Percentiles rank a stretch among this genome's conserved stretches.
Conservation (phyloP, 2,888 invertebrate genomes). For the Polyommatus icarus region DNA sequence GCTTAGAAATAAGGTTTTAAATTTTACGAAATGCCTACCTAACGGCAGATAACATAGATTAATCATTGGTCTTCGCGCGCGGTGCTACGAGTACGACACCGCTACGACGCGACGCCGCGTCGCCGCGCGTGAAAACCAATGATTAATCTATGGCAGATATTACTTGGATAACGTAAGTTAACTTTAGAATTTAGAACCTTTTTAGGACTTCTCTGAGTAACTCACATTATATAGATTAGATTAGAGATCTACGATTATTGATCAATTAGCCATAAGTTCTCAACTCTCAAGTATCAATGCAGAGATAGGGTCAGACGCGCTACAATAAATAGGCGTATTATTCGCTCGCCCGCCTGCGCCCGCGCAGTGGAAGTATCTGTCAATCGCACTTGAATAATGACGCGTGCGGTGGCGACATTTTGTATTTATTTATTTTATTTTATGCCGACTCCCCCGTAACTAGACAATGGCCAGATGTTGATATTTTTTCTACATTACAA, state of each 20-base stretch:
- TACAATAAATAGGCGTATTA: conserved; percentile 77
- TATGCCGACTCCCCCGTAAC: conserved; percentile 66
- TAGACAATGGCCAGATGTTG: conserved; percentile 78
- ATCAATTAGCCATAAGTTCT: neutral
- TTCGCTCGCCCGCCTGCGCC: conserved; percentile 55
- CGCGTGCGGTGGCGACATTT: conserved; percentile 77
- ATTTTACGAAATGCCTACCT: no score
- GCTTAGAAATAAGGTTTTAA: no score
- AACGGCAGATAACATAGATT: no score
- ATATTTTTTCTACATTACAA: conserved; percentile 75
- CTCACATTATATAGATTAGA: neutral
- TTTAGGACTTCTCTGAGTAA: neutral
- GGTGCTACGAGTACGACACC: no score
- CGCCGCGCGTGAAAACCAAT: no score
- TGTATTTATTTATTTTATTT: conserved; percentile 73
- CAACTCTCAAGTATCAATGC: conserved; percentile 52
- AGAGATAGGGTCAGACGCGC: neutral
- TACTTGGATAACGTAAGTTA: no score
- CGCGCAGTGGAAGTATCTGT: conserved; percentile 71
- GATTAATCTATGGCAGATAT: no score
- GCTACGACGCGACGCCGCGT: no score
- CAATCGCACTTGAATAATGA: conserved; percentile 78
- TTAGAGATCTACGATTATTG: neutral
- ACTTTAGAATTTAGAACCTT: neutral
- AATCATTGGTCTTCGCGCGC: no score